These are phyloP conservation scores for Formica exsecta DNA, from an alignment of 1,140 invertebrate species.

Conservation along the genomic window DNA sequence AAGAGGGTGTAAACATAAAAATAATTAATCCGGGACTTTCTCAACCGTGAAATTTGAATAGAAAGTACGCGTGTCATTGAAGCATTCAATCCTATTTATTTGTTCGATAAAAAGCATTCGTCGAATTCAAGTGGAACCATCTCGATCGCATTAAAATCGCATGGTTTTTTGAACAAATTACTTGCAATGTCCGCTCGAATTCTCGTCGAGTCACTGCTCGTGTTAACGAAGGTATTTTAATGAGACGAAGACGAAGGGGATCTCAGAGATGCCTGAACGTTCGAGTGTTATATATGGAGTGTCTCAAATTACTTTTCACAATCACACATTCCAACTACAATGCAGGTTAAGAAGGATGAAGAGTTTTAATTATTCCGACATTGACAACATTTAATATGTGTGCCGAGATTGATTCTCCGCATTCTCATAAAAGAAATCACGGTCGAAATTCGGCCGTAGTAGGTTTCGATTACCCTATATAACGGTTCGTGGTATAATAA, in stretches of 20 bases:
- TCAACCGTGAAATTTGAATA: background rate
- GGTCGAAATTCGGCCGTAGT: background rate
- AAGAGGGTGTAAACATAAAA: background rate
- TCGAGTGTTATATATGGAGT: background rate
- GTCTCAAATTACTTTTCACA: background rate
- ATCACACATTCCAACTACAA: background rate
- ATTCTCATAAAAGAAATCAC: background rate
- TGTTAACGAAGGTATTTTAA: slow-evolving; percentile 47
- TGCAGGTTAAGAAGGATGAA: background rate
- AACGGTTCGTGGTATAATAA: background rate
- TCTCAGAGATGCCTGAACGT: slow-evolving; percentile 15
- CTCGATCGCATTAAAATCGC: background rate
- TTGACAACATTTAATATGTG: background rate
- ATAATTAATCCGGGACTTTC: background rate
- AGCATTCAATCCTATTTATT: background rate
- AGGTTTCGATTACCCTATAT: background rate
- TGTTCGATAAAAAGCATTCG: background rate
- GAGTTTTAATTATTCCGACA: slow-evolving; percentile 12
- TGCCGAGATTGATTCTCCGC: background rate
- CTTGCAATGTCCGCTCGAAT: background rate
- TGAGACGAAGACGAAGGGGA: slow-evolving; percentile 12
- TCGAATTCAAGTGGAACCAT: background rate
- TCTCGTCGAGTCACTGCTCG: slow-evolving; percentile 10
- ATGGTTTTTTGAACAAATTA: slow-evolving; percentile 14
- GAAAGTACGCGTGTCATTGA: background rate